These are phyloP conservation scores for Panzeria rudis DNA, from an alignment of 2,888 invertebrate genomes.

Conservation along the genomic window DNA sequence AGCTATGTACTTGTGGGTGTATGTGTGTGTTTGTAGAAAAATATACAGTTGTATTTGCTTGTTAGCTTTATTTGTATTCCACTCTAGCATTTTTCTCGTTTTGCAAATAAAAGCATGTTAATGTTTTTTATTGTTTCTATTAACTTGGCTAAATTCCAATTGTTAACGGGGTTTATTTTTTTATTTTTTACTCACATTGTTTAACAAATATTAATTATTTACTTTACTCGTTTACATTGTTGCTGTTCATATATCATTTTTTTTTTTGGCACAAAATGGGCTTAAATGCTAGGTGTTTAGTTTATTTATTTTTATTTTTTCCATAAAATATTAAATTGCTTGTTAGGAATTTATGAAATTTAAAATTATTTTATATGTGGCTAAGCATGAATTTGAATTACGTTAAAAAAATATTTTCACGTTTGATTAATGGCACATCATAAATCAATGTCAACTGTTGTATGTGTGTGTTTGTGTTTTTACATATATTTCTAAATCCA, in stretches of 20 bases:
- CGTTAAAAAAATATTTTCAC: neutral
- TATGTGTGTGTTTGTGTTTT: neutral
- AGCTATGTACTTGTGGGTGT: neutral
- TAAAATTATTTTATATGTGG: neutral
- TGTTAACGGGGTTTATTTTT: slow-evolving; percentile 42
- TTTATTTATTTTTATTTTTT: too few species aligned
- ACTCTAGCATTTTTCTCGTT: slow-evolving; percentile 39
- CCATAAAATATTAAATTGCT: neutral
- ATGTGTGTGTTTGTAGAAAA: neutral
- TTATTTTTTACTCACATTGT: slow-evolving; percentile 44
- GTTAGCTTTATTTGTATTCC: slow-evolving; percentile 72
- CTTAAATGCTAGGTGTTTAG: slow-evolving; percentile 1
- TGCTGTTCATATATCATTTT: slow-evolving; percentile 7
- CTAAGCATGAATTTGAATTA: slow-evolving; percentile 5
- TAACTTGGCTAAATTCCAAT: slow-evolving; percentile 69
- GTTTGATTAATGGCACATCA: slow-evolving; percentile 38
- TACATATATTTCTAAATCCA: neutral
- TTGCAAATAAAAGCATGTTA: slow-evolving; percentile 27
- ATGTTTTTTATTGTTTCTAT: slow-evolving; percentile 39
- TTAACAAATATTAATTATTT: slow-evolving; percentile 68
- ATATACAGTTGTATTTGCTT: slow-evolving; percentile 63
- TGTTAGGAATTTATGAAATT: slow-evolving; percentile 2
- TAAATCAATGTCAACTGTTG: slow-evolving; percentile 49
- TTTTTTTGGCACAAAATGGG: neutral
- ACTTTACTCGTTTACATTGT: slow-evolving; percentile 40